Evolutionary conservation across 2,113 vertebrate genomes (phyloP).

Genomic region (Leptodactylus fuscus): DNA sequence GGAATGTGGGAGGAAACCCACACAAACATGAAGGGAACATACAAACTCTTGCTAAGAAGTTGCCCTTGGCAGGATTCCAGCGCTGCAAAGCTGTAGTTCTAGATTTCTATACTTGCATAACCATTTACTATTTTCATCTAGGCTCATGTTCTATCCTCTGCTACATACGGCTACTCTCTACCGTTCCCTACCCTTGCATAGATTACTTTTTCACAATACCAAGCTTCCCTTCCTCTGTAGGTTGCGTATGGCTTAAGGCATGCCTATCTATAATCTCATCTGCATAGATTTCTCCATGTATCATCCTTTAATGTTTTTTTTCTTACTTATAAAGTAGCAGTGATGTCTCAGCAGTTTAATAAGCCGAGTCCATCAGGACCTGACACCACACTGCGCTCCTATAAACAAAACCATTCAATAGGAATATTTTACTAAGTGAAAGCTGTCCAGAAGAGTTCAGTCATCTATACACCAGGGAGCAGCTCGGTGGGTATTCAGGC

Average conservation of each 20-base stretch:
- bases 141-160: not conserved
- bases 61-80: too few relatives aligned
- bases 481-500: not conserved
- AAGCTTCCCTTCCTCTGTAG: too few relatives aligned
- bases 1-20: too few relatives aligned
- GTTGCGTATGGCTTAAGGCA: too few relatives aligned
- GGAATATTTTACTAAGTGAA: not conserved
- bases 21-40: too few relatives aligned
- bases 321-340: not conserved
- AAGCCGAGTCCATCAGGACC: not conserved
- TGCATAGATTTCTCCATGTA: not conserved
- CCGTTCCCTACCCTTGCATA: not conserved
- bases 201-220: not conserved
- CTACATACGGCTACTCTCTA: not conserved
- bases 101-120: too few relatives aligned
- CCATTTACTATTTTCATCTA: too few relatives aligned
- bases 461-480: not conserved
- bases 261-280: not conserved
- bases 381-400: not conserved
- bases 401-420: constrained; percentile 1
- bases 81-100: too few relatives aligned
- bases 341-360: constrained; percentile 1
- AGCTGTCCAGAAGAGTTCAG: not conserved
- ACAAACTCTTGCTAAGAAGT: too few relatives aligned
- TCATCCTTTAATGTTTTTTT: not conserved